Base-by-base conservation (phyloP, 2,797 vertebrate genomes). In the Parotocinclus haroldoi region DNA sequence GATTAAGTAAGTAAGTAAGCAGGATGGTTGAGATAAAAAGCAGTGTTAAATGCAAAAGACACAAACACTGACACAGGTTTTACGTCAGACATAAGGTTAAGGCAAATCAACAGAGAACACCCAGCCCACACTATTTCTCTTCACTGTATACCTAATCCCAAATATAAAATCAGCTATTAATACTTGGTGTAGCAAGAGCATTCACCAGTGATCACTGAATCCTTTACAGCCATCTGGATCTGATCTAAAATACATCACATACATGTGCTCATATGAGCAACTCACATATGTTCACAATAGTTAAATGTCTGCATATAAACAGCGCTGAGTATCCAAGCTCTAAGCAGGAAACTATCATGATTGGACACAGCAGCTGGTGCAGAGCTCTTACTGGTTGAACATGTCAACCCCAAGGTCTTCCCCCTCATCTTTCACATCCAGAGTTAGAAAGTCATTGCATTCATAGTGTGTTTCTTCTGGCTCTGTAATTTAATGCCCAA, bases 251-350 rank as follows among this genome's bases (percentile, higher is more conserved):
- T 42, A 8, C 7, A 9, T 9, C 40, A 9, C 40, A 42, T 8
- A 42, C 8, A 42, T 42, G 40, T 42, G 73, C 78, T 80, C 76
- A 78, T 69, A 77, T 79, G 77, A 73, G 69, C 75, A 38, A 48
- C 49, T 48, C 78, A 84, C 87, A 88, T 77, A 82, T 88, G 87
- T 85, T 77, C 84, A 76, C 76, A 79, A 86, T 89, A 78, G 85
- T 64, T 70, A 63, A 65, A 52, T 58, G 74, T 83, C 79, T 74
- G 72, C 60, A 75, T 38, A 52, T 70, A 79, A 76, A 78, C 61
- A 72, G 39, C 42, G 52, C 57, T 57, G 40, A 62, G 11, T 54
- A 59, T n/a, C 58, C 40, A 6, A 51, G 68, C 37, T 40, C 51
- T 7, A 40, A 62, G 58, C 48, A 50, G 49, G 52, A 16, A 37